Percentiles rank a stretch among this genome's conserved stretches.
phyloP scores from a whole-genome alignment of 2,113 vertebrate genomes.

The Xenopus laevis region DNA sequence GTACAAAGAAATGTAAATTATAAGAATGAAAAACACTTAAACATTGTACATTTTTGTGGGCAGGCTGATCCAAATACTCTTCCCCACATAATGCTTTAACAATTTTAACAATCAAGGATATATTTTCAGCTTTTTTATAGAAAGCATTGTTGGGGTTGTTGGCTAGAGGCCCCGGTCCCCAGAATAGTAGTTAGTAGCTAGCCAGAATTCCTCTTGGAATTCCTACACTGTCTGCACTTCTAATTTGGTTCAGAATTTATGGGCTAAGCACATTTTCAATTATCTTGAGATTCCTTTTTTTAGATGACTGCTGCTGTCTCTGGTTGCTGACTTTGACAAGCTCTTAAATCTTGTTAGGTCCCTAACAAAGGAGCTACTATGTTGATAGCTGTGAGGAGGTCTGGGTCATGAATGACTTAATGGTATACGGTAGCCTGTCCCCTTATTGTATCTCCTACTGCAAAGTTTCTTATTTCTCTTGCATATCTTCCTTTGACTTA shows the following conservation, averaged over 20 bases:
- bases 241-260: conserved; percentile 27
- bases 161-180: conserved; percentile 4
- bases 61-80: no score
- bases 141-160: not conserved
- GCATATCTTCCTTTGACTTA: not conserved
- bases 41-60: no score
- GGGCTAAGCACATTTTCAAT: conserved; percentile 24
- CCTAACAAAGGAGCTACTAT: conserved; percentile 15
- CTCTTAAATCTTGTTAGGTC: conserved; percentile 42
- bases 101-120: not conserved
- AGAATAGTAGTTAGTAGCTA: not conserved
- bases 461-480: not conserved
- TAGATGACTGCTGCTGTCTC: conserved; percentile 39
- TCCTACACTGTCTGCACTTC: conserved; percentile 2
- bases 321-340: conserved; percentile 7
- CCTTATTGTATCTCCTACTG: not conserved
- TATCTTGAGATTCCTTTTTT: conserved; percentile 43
- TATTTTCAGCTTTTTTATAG: not conserved
- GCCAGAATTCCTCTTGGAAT: conserved; percentile 1
- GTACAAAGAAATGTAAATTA: no score
- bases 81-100: not conserved
- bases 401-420: not conserved
- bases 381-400: not conserved
- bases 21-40: no score
- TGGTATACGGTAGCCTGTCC: not conserved